These are phyloP conservation scores for Zaprionus ornatus DNA, from an alignment of 1,140 invertebrate species.

Conservation along the genomic window DNA sequence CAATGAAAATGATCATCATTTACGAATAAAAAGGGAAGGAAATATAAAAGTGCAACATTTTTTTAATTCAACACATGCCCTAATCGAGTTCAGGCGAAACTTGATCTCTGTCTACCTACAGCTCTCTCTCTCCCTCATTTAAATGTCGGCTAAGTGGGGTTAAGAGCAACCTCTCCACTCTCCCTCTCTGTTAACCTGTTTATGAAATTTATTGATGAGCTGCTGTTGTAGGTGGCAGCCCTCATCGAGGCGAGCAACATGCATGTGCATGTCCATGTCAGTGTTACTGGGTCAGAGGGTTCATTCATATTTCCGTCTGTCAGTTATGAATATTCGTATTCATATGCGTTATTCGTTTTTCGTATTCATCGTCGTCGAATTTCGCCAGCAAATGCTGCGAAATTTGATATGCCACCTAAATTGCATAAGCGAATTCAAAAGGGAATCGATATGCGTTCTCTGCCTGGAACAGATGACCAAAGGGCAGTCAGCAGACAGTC, in stretches of 20 bases:
- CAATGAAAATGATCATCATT: slow-evolving; percentile 83
- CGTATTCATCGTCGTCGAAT: slow-evolving; percentile 58
- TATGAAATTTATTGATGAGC: slow-evolving; percentile 7
- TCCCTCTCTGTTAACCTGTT: neutral
- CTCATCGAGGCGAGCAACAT: too few relatives aligned
- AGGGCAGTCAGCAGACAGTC: neutral
- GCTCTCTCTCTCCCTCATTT: slow-evolving; percentile 41
- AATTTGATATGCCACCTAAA: slow-evolving; percentile 63
- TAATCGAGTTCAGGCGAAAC: slow-evolving; percentile 66
- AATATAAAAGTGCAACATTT: slow-evolving; percentile 75
- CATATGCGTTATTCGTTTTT: slow-evolving; percentile 26
- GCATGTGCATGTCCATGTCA: neutral
- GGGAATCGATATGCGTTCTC: slow-evolving; percentile 22
- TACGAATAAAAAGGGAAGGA: slow-evolving; percentile 13
- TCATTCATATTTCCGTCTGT: slow-evolving; percentile 30
- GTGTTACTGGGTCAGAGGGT: neutral
- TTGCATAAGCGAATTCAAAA: slow-evolving; percentile 35
- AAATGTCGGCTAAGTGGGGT: slow-evolving; percentile 70
- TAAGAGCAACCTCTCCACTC: slow-evolving; percentile 26
- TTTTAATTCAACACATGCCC: slow-evolving; percentile 77
- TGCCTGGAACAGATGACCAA: slow-evolving; percentile 1
- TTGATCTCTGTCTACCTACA: slow-evolving; percentile 56
- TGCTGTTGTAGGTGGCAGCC: neutral
- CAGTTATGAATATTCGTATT: slow-evolving; percentile 50
- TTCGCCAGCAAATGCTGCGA: slow-evolving; percentile 71